Conservation (phyloP, 2,797 vertebrate species). For the Gila robusta region DNA sequence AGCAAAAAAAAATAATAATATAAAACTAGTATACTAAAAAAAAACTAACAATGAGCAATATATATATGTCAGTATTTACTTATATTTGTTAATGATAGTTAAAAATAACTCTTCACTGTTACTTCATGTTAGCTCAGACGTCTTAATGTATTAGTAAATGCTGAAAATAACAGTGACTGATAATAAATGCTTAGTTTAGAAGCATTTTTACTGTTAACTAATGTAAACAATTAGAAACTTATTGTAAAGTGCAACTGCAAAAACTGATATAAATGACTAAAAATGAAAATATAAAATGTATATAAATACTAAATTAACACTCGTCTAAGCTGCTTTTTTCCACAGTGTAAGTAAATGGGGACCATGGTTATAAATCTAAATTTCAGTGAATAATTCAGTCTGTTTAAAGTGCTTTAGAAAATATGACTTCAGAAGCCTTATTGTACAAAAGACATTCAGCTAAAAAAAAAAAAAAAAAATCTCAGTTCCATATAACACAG, state of each 20-base stretch:
- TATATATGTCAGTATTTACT: background rate
- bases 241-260: background rate
- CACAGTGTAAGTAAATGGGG: background rate
- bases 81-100: background rate
- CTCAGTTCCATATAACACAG: background rate
- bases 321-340: background rate
- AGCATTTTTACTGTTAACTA: background rate
- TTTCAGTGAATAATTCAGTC: background rate
- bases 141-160: background rate
- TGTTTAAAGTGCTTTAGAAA: background rate
- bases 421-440: background rate
- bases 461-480: background rate
- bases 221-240: background rate
- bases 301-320: background rate
- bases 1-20: background rate
- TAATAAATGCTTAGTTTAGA: background rate
- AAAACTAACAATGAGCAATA: background rate
- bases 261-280: background rate
- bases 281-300: background rate
- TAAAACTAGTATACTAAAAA: too few species aligned
- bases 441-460: background rate
- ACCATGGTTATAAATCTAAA: background rate
- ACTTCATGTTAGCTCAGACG: background rate
- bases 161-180: background rate
- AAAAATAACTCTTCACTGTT: background rate